Percentiles rank a stretch among this genome's conserved stretches.
Conservation (phyloP, 2,888 invertebrate species). For the Ceriagrion tenellum region DNA sequence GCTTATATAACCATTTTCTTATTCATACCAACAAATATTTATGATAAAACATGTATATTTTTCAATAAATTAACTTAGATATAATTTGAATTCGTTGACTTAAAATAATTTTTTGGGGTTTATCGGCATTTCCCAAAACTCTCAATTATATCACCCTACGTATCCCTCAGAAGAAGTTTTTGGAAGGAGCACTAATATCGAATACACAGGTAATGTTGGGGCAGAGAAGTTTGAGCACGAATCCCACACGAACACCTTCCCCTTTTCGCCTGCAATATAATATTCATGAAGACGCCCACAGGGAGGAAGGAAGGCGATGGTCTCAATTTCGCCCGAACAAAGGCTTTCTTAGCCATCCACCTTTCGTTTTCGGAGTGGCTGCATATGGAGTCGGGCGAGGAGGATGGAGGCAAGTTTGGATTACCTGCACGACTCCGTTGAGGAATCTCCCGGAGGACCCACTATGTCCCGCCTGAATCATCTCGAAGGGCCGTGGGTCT, state of each 20-base stretch:
- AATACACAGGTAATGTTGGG: background rate
- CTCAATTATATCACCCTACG: too few species aligned
- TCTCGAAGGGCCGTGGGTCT: background rate
- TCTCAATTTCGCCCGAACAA: background rate
- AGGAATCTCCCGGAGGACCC: background rate
- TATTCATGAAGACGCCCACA: background rate
- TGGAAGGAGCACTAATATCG: background rate
- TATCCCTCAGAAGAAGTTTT: background rate
- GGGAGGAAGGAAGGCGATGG: background rate
- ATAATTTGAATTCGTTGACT: too few species aligned
- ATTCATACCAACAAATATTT: too few species aligned
- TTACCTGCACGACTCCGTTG: background rate
- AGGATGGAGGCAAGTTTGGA: background rate
- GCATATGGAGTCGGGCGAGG: background rate
- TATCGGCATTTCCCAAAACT: too few species aligned
- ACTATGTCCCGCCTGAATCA: background rate
- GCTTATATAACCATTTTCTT: too few species aligned
- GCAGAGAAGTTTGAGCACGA: too few species aligned
- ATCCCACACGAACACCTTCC: too few species aligned
- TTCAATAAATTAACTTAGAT: too few species aligned
- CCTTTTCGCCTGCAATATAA: background rate
- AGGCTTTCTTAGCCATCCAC: background rate
- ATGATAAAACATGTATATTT: too few species aligned
- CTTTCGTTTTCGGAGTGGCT: slow-evolving; percentile 6
- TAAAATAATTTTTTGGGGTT: too few species aligned